Conservation (phyloP, 2,113 vertebrate genomes). For the Myiozetetes cayanensis region DNA sequence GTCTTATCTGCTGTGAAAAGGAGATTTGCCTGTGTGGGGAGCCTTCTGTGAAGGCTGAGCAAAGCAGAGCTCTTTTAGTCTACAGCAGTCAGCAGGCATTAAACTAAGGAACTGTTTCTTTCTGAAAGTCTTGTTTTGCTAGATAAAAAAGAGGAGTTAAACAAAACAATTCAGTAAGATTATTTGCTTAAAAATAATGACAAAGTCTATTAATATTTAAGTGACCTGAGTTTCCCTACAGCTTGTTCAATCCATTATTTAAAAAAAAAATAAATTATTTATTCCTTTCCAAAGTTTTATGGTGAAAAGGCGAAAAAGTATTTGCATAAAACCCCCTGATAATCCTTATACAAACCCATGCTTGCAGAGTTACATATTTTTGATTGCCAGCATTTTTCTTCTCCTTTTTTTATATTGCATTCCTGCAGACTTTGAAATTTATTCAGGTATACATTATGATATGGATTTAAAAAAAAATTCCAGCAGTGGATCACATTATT, state of each 20-base stretch:
- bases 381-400: not conserved
- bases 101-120: not conserved
- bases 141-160: not conserved
- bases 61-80: not conserved
- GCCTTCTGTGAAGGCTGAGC: not conserved
- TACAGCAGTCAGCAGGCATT: not conserved
- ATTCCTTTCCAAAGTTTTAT: not conserved
- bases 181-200: conserved; percentile 9
- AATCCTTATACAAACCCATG: not conserved
- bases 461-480: not conserved
- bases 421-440: not conserved
- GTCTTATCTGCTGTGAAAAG: not conserved
- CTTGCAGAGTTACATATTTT: not conserved
- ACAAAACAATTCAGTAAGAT: not conserved
- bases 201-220: not conserved
- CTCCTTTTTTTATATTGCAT: not conserved
- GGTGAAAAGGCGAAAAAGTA: not conserved
- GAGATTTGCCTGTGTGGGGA: not conserved
- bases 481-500: not conserved
- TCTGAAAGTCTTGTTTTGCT: not conserved
- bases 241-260: not conserved
- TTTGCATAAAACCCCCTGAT: not conserved
- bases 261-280: not conserved
- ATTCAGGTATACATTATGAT: not conserved
- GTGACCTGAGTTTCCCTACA: not conserved